Conservation (phyloP, 2,888 invertebrate genomes). For the Diplolepis rosae region DNA sequence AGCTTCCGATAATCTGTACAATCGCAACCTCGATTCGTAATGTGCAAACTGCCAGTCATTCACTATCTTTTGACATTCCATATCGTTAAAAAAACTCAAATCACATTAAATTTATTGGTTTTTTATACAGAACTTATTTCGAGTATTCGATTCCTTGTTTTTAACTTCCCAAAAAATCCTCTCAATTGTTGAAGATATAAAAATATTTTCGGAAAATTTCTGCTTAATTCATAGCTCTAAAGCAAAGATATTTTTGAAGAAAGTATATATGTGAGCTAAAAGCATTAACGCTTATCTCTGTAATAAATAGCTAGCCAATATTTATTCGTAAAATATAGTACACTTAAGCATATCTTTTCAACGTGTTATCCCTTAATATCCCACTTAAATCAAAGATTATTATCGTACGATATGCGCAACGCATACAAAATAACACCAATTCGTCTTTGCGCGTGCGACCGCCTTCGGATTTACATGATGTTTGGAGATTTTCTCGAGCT, state of each 20-base stretch:
- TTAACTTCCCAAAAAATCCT: too few species aligned
- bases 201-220: too few species aligned
- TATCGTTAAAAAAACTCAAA: not conserved
- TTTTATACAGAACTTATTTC: too few species aligned
- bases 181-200: too few species aligned
- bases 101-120: too few species aligned
- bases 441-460: not conserved
- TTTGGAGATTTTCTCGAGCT: not conserved
- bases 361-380: not conserved
- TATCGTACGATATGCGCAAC: not conserved
- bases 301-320: not conserved
- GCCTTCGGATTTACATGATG: not conserved
- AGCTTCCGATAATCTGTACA: not conserved
- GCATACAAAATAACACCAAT: not conserved
- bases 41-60: conserved; percentile 11
- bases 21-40: not conserved
- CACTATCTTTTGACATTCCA: not conserved
- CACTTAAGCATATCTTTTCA: not conserved
- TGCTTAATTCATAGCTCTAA: too few species aligned
- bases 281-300: not conserved
- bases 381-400: not conserved
- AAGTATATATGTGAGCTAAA: too few species aligned
- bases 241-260: too few species aligned
- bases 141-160: too few species aligned
- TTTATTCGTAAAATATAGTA: not conserved